Conservation (phyloP, 2,797 vertebrate species). For the Microctenopoma lineatum region DNA sequence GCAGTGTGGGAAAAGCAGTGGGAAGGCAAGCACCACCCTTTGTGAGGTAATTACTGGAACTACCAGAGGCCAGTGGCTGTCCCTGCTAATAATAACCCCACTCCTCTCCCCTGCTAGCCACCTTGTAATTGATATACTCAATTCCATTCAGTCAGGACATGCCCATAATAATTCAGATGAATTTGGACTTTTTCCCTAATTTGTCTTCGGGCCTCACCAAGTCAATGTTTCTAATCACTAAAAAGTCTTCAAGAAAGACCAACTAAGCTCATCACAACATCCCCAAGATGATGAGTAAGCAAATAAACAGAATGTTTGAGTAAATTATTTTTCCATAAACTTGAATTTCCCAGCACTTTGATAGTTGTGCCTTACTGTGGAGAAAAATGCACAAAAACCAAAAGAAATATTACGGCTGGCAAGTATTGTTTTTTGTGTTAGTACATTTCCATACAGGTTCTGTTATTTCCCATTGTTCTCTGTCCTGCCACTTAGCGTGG, state of each 20-base stretch:
- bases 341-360: too few relatives aligned
- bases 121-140: slow-evolving; percentile 80
- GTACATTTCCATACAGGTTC: slow-evolving; percentile 1
- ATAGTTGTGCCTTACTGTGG: too few relatives aligned
- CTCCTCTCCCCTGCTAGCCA: slow-evolving; percentile 80
- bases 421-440: background rate
- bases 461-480: background rate
- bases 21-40: slow-evolving; percentile 85
- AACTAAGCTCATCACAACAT: background rate
- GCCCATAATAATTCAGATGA: slow-evolving; percentile 29
- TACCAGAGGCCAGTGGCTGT: slow-evolving; percentile 83
- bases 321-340: too few relatives aligned
- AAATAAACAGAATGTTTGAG: too few relatives aligned
- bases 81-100: slow-evolving; percentile 86
- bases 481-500: background rate
- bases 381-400: slow-evolving; percentile 7
- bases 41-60: slow-evolving; percentile 89
- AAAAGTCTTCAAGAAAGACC: background rate
- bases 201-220: background rate
- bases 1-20: slow-evolving; percentile 88
- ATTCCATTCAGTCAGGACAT: slow-evolving; percentile 61
- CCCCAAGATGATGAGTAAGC: background rate
- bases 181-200: slow-evolving; percentile 11
- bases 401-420: background rate
- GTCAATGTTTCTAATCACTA: background rate